A percentile compares a stretch with the other conserved stretches of the same genome.
phyloP scores from a whole-genome alignment of 1,140 invertebrate genomes.

The Magallana ariakensis region DNA sequence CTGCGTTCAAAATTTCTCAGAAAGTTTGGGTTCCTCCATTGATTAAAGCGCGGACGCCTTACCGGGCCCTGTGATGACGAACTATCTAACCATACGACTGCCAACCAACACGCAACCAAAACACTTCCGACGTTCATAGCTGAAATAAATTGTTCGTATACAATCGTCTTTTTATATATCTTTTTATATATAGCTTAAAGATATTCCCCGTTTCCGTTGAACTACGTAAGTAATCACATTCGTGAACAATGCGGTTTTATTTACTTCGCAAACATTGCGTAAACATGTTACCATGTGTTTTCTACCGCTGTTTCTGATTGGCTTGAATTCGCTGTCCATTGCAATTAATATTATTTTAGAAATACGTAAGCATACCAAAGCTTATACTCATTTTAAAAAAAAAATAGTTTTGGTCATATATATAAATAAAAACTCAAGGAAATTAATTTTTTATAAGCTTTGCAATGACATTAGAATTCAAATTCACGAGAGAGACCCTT shows the following conservation, averaged over 20 bases:
- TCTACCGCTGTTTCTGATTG: not conserved
- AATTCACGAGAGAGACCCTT: too few species aligned
- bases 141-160: not conserved
- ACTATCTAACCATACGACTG: not conserved
- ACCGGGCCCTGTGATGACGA: not conserved
- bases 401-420: too few species aligned
- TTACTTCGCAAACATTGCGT: not conserved
- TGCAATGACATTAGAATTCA: too few species aligned
- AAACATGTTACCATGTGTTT: not conserved
- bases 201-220: not conserved
- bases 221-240: not conserved
- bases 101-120: not conserved
- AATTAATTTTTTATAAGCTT: too few species aligned
- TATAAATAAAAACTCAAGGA: too few species aligned
- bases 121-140: not conserved
- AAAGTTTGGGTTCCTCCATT: not conserved
- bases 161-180: not conserved
- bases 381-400: too few species aligned
- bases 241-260: not conserved
- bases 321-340: not conserved
- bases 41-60: not conserved
- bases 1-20: constrained; percentile 9
- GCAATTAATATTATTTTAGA: not conserved
- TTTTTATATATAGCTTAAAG: not conserved
- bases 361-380: not conserved